Base-by-base conservation (phyloP, 2,797 vertebrate genomes). In the Anas georgica region DNA sequence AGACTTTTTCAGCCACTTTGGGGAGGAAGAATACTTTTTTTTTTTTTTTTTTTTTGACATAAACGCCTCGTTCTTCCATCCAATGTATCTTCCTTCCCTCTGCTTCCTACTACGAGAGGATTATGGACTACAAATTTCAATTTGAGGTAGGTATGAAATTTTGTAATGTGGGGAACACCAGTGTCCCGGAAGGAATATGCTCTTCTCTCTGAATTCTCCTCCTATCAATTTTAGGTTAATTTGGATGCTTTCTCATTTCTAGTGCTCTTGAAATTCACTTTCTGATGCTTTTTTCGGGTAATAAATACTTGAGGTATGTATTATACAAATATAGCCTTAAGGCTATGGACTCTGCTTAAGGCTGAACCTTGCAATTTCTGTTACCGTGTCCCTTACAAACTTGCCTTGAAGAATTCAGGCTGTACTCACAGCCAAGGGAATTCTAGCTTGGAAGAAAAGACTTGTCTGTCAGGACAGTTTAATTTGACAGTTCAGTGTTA, bases 381-480 rank as follows among this genome's bases (percentile, higher is more conserved):
- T 55, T 33, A 60, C 55, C 54, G 3, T 78, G 17, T 58, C 35
- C 45, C 85, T 56, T 68, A 15, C 20, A 35, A 55, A 43, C 79
- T 43, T 69, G 63, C 4, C 9, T 17, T 16, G 18, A 48, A 86
- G 54, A 84, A 69, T 59, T 25, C 33, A 28, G 16, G 28, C 28
- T 73, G 9, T 76, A 18, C 29, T 81, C 66, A 41, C 20, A 90
- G 28, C n/a, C 68, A 72, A 17, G 14, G 12, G 7, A 83, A 15
- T n/a, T 90, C 28, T 50, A 25, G 20, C 52, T 41, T 43, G 12
- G 54, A 73, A 17, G 59, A 59, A 18, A 54, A 43, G 17, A 69
- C 39, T 48, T 16, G 4, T 54, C 26, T 37, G 10, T 74, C 16
- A n/a, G 46, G 72, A 48, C 0, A 0, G 29, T 62, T 9, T 17